Conservation (phyloP, 2,113 vertebrate genomes). For the Oenanthe oenanthe region DNA sequence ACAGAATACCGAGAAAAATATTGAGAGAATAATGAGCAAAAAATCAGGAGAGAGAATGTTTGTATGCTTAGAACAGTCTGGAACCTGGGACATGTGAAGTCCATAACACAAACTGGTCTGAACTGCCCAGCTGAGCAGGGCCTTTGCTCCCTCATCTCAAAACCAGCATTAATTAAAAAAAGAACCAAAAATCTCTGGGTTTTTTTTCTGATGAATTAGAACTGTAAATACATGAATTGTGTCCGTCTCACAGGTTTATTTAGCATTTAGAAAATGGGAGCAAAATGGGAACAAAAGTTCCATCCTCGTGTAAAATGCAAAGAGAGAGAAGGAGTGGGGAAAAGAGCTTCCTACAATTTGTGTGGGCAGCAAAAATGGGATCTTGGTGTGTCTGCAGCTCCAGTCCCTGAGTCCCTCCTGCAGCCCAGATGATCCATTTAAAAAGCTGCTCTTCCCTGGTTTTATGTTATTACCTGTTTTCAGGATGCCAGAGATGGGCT, state of each 20-base stretch:
- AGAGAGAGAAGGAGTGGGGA: not conserved
- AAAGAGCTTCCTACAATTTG: not conserved
- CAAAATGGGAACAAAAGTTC: not conserved
- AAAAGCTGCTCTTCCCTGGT: not conserved
- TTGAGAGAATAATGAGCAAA: not conserved
- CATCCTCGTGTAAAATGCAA: not conserved
- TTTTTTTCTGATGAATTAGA: not conserved
- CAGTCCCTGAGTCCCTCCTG: not conserved
- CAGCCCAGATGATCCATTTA: not conserved
- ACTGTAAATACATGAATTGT: not conserved
- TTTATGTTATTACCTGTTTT: constrained; percentile 83
- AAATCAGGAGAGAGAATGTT: not conserved
- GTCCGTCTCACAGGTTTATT: not conserved
- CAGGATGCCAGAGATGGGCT: constrained; percentile 85
- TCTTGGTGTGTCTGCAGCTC: not conserved
- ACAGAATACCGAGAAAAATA: not conserved
- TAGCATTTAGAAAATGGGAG: not conserved
- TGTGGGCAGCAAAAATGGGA: not conserved
- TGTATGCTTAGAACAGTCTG: not conserved
- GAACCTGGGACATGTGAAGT: not conserved
- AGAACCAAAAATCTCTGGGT: too few relatives aligned
- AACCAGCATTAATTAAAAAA: not conserved
- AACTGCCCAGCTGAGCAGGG: not conserved
- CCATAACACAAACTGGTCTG: not conserved
- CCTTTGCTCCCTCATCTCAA: not conserved